Percentiles rank a stretch among this genome's conserved stretches.
These are phyloP conservation scores for Synanthedon tipuliformis DNA, from an alignment of 2,888 invertebrate species.

Conservation along the genomic window DNA sequence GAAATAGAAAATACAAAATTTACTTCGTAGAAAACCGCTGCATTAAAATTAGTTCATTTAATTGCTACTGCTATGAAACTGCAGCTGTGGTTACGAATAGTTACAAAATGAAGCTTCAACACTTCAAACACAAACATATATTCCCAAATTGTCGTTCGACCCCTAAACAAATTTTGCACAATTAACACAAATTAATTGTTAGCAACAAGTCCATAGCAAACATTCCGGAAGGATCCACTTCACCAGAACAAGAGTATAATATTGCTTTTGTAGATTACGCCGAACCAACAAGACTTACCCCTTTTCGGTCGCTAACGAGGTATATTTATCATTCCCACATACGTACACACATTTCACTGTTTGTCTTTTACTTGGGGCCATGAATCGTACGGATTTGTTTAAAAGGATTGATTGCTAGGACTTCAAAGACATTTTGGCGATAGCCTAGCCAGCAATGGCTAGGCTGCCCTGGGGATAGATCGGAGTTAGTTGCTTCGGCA, in stretches of 20 bases:
- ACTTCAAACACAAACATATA: too few species aligned
- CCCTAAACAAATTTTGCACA: not conserved
- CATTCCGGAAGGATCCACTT: not conserved
- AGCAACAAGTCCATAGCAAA: not conserved
- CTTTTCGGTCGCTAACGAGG: not conserved
- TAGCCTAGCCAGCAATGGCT: too few species aligned
- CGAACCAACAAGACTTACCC: not conserved
- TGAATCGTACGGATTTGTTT: not conserved
- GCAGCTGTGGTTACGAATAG: too few species aligned
- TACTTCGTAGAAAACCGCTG: too few species aligned
- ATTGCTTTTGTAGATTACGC: not conserved
- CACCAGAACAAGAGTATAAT: not conserved
- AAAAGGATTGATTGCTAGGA: too few species aligned
- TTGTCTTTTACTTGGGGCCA: not conserved
- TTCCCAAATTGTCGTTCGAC: not conserved
- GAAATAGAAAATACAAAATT: too few species aligned
- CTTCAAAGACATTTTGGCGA: too few species aligned
- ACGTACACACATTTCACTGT: not conserved
- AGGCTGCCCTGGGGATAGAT: too few species aligned
- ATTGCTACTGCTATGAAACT: too few species aligned
- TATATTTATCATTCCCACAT: not conserved
- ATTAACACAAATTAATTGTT: not conserved
- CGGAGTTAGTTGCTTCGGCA: too few species aligned
- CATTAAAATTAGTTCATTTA: too few species aligned
- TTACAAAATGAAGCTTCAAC: too few species aligned